Evolutionary conservation across 2,797 vertebrate genomes (phyloP).

Genomic region (Eospalax fontanierii): DNA sequence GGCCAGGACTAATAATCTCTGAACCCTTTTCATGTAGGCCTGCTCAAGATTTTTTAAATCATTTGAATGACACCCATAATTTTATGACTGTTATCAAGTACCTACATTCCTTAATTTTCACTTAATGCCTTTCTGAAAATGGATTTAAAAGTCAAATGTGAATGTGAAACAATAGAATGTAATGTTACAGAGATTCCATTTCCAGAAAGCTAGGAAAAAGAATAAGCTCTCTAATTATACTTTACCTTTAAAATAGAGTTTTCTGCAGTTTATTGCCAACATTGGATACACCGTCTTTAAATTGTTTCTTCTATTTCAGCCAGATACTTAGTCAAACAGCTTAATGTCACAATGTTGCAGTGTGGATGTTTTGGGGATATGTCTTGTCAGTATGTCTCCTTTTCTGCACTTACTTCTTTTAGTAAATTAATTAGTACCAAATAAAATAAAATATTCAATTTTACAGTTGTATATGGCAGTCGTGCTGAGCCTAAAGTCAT

Average conservation of each 20-base stretch:
- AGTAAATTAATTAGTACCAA: slow-evolving; percentile 70
- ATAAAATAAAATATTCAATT: slow-evolving; percentile 70
- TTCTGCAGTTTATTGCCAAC: slow-evolving; percentile 68
- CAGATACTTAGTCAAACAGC: slow-evolving; percentile 53
- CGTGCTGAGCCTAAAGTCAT: slow-evolving; percentile 56
- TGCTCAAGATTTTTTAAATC: slow-evolving; percentile 61
- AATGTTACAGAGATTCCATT: slow-evolving; percentile 74
- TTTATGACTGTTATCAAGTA: slow-evolving; percentile 80
- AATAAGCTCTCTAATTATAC: slow-evolving; percentile 69
- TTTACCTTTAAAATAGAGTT: slow-evolving; percentile 68
- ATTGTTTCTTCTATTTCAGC: slow-evolving; percentile 73
- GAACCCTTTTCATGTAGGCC: slow-evolving; percentile 47
- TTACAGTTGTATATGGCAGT: slow-evolving; percentile 45
- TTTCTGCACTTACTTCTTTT: slow-evolving; percentile 68
- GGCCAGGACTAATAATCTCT: slow-evolving; percentile 37
- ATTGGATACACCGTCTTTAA: slow-evolving; percentile 70
- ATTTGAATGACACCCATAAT: slow-evolving; percentile 71
- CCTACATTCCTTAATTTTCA: slow-evolving; percentile 75
- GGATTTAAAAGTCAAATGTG: slow-evolving; percentile 81
- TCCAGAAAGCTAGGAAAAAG: slow-evolving; percentile 69
- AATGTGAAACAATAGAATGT: slow-evolving; percentile 76
- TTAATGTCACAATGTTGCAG: slow-evolving; percentile 67
- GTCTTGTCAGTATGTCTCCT: slow-evolving; percentile 66
- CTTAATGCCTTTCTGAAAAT: slow-evolving; percentile 77
- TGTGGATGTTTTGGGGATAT: slow-evolving; percentile 62